A percentile compares a stretch with the other conserved stretches of the same genome.
Evolutionary conservation across 1,140 invertebrate species (phyloP).

Genomic region (Drusus annulatus): DNA sequence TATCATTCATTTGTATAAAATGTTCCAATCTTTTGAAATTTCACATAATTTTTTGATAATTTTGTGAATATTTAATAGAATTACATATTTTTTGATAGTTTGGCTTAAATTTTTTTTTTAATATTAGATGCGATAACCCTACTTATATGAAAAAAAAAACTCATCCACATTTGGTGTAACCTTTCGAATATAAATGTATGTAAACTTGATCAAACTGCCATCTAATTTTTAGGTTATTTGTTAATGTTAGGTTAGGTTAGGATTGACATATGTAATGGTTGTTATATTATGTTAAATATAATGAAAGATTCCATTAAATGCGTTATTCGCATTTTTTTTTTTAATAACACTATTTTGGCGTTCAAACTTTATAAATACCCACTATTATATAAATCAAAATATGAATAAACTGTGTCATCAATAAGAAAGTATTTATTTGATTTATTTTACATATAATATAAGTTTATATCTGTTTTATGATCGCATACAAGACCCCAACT

Average conservation of each 20-base stretch:
- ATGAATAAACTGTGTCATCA: constrained; percentile 18
- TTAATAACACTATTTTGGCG: constrained; percentile 1
- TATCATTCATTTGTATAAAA: too few relatives aligned
- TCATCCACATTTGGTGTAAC: not conserved
- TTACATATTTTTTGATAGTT: too few relatives aligned
- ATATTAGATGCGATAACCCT: too few relatives aligned
- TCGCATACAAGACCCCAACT: too few relatives aligned
- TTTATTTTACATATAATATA: not conserved
- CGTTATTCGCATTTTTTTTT: not conserved
- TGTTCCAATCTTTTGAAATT: too few relatives aligned
- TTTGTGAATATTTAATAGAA: too few relatives aligned
- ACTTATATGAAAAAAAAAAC: too few relatives aligned
- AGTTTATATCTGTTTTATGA: too few relatives aligned
- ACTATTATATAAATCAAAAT: constrained; percentile 3
- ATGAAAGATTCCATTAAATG: constrained; percentile 3
- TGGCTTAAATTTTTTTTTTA: not conserved
- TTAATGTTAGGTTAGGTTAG: constrained; percentile 8
- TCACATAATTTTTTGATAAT: too few relatives aligned
- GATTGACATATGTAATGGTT: constrained; percentile 16
- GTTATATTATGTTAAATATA: constrained; percentile 13
- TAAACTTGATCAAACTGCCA: constrained; percentile 22
- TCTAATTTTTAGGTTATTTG: constrained; percentile 3
- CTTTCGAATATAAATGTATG: constrained; percentile 18
- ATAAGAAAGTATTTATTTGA: not conserved
- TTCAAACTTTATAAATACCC: not conserved